These are phyloP conservation scores for Rattus norvegicus DNA, from an alignment of 2,113 vertebrate genomes.

Conservation along the genomic window GRCr8 NC_086023.1:84350001-84350500, in stretches of 20 bases:
- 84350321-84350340: neutral
- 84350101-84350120: neutral
- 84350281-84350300: neutral
- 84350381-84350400: neutral
- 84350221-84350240: neutral
- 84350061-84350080: neutral
- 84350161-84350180: constrained; percentile 21
- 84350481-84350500: neutral
- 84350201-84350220: constrained; percentile 6
- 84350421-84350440: no score
- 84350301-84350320: neutral
- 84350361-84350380: neutral
- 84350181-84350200: neutral
- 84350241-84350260: neutral
- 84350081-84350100: neutral
- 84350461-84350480: neutral
- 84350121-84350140: neutral
- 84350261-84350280: neutral
- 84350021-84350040: neutral
- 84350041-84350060: neutral
- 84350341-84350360: neutral
- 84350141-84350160: neutral
- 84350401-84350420: neutral
- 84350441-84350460: neutral
- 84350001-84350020: neutral